A percentile compares a stretch with the other conserved stretches of the same genome.
Evolutionary conservation across 2,113 vertebrate genomes (phyloP).

Genomic region (Poeciliopsis turrubarensis): DNA sequence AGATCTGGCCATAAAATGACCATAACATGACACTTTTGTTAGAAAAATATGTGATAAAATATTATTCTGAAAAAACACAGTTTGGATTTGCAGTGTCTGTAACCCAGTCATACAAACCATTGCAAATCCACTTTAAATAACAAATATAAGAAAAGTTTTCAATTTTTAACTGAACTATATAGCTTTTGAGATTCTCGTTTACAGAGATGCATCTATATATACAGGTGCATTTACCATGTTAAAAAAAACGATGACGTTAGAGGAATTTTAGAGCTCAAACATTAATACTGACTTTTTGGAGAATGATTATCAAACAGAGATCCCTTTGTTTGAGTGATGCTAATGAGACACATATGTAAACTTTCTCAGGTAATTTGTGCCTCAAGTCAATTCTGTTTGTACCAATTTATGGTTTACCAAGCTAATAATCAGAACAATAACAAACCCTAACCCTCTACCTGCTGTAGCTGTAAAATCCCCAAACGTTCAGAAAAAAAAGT

Average conservation of each 20-base stretch:
- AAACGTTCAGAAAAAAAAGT: neutral
- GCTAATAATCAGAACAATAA: neutral
- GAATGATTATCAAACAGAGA: too few relatives aligned
- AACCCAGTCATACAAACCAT: too few relatives aligned
- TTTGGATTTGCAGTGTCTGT: too few relatives aligned
- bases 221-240: neutral
- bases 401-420: neutral
- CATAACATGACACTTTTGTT: too few relatives aligned
- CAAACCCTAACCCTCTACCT: neutral
- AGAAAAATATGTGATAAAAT: too few relatives aligned
- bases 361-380: too few relatives aligned
- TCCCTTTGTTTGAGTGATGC: too few relatives aligned
- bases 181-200: neutral
- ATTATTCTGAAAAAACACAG: too few relatives aligned
- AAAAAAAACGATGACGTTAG: neutral
- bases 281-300: too few relatives aligned
- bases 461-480: conserved; percentile 6
- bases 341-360: too few relatives aligned
- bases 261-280: neutral
- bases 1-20: too few relatives aligned
- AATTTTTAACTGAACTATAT: neutral
- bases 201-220: neutral
- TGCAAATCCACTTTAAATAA: neutral
- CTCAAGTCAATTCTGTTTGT: neutral
- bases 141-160: neutral